A percentile compares a stretch with the other conserved stretches of the same genome.
Evolutionary conservation across 2,888 invertebrate species (phyloP).

Genomic region (Lasioglossum villosulum): DNA sequence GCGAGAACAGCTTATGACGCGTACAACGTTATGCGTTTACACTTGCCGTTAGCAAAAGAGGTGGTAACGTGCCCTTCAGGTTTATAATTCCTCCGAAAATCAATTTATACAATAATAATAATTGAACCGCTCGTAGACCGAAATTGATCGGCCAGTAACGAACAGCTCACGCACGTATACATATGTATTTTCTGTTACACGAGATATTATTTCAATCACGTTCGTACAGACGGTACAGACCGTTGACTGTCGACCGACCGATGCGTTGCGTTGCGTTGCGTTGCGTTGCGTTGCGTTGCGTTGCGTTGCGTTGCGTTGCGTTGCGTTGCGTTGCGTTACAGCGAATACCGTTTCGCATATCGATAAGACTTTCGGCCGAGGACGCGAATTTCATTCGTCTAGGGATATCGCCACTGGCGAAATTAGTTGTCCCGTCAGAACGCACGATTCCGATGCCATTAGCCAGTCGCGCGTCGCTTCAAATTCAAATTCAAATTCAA

Average conservation of each 20-base stretch:
- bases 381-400: neutral
- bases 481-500: too few relatives aligned
- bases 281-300: neutral
- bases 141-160: neutral
- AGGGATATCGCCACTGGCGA: neutral
- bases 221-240: neutral
- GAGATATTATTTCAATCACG: neutral
- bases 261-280: too few relatives aligned
- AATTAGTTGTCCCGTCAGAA: neutral
- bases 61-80: too few relatives aligned
- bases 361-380: neutral
- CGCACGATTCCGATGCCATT: neutral
- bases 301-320: neutral
- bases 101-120: too few relatives aligned
- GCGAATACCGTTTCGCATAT: neutral
- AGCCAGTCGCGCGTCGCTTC: neutral
- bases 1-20: neutral
- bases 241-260: too few relatives aligned
- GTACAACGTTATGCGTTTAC: neutral
- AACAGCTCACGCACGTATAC: neutral
- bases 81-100: neutral
- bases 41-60: neutral
- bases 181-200: neutral
- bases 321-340: neutral
- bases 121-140: neutral